Evolutionary conservation across 2,797 vertebrate genomes (phyloP), one percentile per base, ranked within the genome.

Genomic region (Sylvilagus floridanus): DNA sequence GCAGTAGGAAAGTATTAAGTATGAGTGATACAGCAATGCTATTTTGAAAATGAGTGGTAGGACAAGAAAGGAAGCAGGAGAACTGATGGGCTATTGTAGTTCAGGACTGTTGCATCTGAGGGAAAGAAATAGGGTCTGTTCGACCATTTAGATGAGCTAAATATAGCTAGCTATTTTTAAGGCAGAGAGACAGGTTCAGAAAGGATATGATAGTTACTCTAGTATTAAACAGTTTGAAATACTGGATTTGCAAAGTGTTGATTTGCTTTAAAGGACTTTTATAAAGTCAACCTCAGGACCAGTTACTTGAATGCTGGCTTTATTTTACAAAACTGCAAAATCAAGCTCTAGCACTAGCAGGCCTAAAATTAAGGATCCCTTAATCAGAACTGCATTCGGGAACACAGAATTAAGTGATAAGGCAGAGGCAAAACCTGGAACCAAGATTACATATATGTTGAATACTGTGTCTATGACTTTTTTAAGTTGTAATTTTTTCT

Each of bases 271-370:
- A 90, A 57, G 57, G 54, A 4, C 50, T 42, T 42, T 42, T 88
- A 4, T 69, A 50, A 47, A 77, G 52, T 47, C 4, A 69, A 72
- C 57, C 32, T 88, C n/a, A 32, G 47, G 32, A 66, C 37, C 50
- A 84, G 9, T 69, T 84, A 83, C 79, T 75, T 91, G 85, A 91
- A 90, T 32, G 86, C 91, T 7, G 71, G 32, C 7, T 76, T 91
- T 65, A 75, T 84, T 78, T 92, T 89, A 86, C 71, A 47, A 92
- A 78, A 73, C 37, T 78, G 8, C 78, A 78, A 77, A 89, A 76
- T 86, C 19, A 52, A 13, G 35, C 54, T 81, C 50, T 30, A 71
- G 17, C 69, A 68, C 26, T 76, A 81, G 50, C 13, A 19, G 47
- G 24, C 16, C n/a, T 71, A 81, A 85, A 93, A 52, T 95, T 88